Evolutionary conservation across 2,888 invertebrate species (phyloP), one percentile per base, ranked within the genome.

Genomic region (Oxyscelio sp.): DNA sequence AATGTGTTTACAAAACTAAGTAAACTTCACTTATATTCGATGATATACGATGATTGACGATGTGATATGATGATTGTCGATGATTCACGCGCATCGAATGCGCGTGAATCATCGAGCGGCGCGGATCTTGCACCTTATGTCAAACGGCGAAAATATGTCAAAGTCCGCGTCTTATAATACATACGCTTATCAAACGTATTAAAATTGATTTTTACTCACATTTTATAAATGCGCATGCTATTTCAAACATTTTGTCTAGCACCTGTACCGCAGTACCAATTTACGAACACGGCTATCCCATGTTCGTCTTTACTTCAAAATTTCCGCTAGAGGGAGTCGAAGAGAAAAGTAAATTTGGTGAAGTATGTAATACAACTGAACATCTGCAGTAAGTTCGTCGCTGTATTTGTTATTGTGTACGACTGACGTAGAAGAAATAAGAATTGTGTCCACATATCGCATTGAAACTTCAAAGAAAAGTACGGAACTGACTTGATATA

Each of bases 341-440:
- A 73, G 27, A 61, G 71, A 73, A 73, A 73, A 61, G 71, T 73
- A 52, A 59, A 59, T 73, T 73, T 61, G 59, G 21, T 19, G 40
- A 50, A 50, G 71, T 73, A 50, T 43, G 27, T 73, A 40, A 34
- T 38, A 21, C 19, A 59, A 34, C 48, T 34, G 70, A 45, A 59
- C 71, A 70, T 70, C 40, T 70, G 31, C 56, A 56, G 70, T 56
- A 54, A 13, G 9, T 54, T 13, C 56, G 8, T 45, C 31, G 27
- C 45, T 34, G 21, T 70, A 15, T 70, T 70, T 45, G 27, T 58
- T 70, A 31, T 58, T 56, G 45, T 45, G 31, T 58, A 21, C 21
- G 45, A 58, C 19, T 58, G 31, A 21, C 19, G 31, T 58, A 45
- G 22, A 13, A 34, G 15, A 40, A 68, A 68, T 66, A 68, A 40